Conservation (phyloP, 1,140 invertebrate species). For the Mamestra configurata region DNA sequence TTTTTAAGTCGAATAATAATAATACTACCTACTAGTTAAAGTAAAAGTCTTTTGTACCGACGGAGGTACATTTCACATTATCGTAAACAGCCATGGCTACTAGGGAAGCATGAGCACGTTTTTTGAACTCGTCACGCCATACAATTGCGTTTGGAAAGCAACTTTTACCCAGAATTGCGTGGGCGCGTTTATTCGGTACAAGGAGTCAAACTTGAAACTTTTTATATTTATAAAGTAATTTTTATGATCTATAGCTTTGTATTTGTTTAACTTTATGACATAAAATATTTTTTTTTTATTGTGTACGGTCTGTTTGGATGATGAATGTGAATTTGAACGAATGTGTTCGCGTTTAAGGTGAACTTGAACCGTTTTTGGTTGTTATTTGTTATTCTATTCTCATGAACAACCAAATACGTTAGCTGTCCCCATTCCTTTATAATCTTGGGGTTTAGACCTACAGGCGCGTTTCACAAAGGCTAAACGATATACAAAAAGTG, state of each 20-base stretch:
- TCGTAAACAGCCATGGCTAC: background rate
- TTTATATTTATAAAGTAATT: constrained; percentile 65
- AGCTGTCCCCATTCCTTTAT: constrained; percentile 33
- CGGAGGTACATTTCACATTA: constrained; percentile 4
- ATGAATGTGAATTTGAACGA: constrained; percentile 19
- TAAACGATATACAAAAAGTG: constrained; percentile 47
- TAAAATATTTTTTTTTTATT: constrained; percentile 43
- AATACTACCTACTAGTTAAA: background rate
- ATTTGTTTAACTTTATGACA: constrained; percentile 53
- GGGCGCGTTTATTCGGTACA: constrained; percentile 74
- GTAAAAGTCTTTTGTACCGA: background rate
- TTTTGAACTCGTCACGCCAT: constrained; percentile 75
- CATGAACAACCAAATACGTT: no score
- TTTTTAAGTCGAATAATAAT: no score
- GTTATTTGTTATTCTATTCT: background rate
- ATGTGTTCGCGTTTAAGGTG: background rate
- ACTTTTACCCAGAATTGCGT: constrained; percentile 77
- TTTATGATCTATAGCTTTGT: constrained; percentile 68
- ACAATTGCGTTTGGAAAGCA: constrained; percentile 80
- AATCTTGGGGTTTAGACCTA: constrained; percentile 53
- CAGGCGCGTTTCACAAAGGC: constrained; percentile 53
- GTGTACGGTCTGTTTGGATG: constrained; percentile 29
- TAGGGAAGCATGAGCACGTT: constrained; percentile 56
- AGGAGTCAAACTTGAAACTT: constrained; percentile 69
- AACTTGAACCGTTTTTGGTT: background rate